Conservation (phyloP, 2,113 vertebrate species). For the Okapia johnstoni region DNA sequence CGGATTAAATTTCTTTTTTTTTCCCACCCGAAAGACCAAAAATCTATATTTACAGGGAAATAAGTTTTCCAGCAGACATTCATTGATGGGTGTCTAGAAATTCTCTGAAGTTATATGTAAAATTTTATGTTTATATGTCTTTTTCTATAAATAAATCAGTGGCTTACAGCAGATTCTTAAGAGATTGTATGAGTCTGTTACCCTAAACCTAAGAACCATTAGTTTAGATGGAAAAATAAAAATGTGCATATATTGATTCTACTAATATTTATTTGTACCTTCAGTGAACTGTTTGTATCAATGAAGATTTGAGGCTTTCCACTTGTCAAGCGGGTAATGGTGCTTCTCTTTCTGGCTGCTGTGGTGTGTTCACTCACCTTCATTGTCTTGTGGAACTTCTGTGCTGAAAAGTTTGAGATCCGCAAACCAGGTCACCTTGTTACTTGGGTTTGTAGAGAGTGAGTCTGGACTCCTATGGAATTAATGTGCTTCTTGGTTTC, state of each 20-base stretch:
- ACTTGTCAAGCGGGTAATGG: not conserved
- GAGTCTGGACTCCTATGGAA: not conserved
- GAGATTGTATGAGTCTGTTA: not conserved
- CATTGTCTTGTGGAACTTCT: not conserved
- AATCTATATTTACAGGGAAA: not conserved
- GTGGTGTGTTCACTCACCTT: not conserved
- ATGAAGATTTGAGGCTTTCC: not conserved
- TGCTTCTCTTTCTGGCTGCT: not conserved
- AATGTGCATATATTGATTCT: not conserved
- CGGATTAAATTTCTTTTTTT: not conserved
- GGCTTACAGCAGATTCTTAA: not conserved
- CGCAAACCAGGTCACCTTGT: not conserved
- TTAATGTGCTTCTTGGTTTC: not conserved
- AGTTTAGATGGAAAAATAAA: not conserved
- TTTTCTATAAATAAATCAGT: not conserved
- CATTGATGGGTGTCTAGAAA: not conserved
- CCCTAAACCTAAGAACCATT: not conserved
- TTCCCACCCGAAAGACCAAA: not conserved
- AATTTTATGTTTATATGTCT: not conserved
- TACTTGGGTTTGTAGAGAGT: not conserved
- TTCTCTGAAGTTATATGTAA: not conserved
- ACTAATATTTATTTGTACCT: not conserved
- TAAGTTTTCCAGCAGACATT: not conserved
- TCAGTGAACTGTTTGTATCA: not conserved
- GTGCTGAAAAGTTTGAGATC: not conserved